These are phyloP conservation scores for Amazona ochrocephala DNA, from an alignment of 2,797 vertebrate genomes.

Conservation along the genomic window DNA sequence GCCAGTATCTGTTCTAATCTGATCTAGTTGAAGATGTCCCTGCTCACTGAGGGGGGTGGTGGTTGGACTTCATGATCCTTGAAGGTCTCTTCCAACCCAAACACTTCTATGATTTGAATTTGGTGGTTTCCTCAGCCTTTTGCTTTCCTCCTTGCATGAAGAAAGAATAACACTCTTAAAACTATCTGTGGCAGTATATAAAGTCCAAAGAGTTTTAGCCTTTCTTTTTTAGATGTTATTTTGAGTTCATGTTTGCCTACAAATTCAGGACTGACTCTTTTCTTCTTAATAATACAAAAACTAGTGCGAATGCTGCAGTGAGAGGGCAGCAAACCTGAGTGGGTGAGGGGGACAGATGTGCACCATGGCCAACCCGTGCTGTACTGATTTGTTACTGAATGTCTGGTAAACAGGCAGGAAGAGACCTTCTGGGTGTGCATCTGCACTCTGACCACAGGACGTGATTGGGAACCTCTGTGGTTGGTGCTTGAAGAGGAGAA, in stretches of 20 bases:
- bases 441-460: not conserved
- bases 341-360: rapidly evolving
- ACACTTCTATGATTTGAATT: not conserved
- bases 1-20: not conserved
- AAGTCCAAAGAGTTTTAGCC: not conserved
- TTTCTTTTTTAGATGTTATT: not conserved
- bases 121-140: not conserved
- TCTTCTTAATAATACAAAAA: not conserved
- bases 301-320: not conserved
- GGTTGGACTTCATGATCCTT: not conserved
- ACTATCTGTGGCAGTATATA: not conserved
- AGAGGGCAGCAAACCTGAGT: not conserved
- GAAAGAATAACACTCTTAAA: not conserved
- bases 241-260: not conserved
- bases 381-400: not conserved
- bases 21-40: not conserved
- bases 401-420: not conserved
- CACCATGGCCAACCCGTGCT: rapidly evolving
- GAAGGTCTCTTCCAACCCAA: not conserved
- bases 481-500: not conserved
- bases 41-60: not conserved
- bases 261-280: not conserved
- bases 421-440: not conserved
- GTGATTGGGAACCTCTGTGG: not conserved
- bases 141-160: not conserved